These are phyloP conservation scores for Chamaetylas fuelleborni DNA, from an alignment of 2,113 vertebrate genomes.

Conservation along the genomic window DNA sequence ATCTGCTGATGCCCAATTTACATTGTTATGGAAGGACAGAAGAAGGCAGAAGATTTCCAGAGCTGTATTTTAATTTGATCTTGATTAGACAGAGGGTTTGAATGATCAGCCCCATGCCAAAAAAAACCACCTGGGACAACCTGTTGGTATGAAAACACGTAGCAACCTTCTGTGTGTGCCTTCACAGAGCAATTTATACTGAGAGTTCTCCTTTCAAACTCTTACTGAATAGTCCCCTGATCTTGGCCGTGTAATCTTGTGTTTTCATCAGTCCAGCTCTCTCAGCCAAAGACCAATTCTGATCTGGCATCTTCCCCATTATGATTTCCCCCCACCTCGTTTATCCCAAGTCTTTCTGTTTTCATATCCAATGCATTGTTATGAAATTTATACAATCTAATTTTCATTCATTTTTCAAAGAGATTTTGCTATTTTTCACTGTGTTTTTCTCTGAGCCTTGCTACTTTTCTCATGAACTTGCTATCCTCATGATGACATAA, in stretches of 20 bases:
- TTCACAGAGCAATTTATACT: neutral
- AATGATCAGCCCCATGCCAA: neutral
- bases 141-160: neutral
- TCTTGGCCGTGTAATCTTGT: neutral
- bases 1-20: neutral
- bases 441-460: neutral
- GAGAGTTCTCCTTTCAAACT: neutral
- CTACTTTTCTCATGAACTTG: neutral
- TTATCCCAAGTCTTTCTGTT: neutral
- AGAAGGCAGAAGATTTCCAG: neutral
- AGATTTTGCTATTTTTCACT: neutral
- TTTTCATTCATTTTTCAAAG: neutral
- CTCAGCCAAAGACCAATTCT: neutral
- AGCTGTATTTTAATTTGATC: neutral
- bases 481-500: neutral
- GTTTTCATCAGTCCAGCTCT: neutral
- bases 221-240: neutral
- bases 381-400: neutral
- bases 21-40: neutral
- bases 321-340: accelerated
- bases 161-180: neutral
- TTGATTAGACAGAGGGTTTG: neutral
- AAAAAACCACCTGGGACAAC: neutral
- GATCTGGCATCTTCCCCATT: neutral
- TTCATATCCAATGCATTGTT: neutral